Base-by-base conservation (phyloP, 2,113 vertebrate species). In the Grammomys dolichurus region DNA sequence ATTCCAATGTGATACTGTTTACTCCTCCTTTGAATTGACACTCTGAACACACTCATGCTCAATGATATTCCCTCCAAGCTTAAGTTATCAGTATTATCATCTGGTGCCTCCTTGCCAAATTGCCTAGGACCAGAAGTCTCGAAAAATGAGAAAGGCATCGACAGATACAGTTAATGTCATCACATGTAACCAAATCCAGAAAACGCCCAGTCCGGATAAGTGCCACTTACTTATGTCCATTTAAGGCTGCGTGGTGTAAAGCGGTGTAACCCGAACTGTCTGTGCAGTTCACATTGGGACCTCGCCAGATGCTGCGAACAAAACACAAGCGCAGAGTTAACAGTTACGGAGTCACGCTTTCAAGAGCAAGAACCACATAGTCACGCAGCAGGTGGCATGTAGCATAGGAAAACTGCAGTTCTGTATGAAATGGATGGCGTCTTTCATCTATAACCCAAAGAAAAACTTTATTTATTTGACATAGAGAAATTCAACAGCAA, bases 261-360 rank as follows among this genome's bases (percentile, higher is more conserved):
- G 99, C 99, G 92, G 99, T 99, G 98, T 99, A 99, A 97, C 99
- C 99, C 60, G 99, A 99, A 98, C 99, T 99, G 98, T 99, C 99
- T 89, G 99, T 99, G 98, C 99, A 99, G 98, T 99, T 99, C 98
- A 99, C 99, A 93, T 99, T 99, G 98, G 99, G 99, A 96, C 99
- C 99, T 97, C 99, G 98, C 99, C 99, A 99, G 98, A 99, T 99
- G 98, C 99, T 99, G 99, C 54, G 98, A 98, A 98, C 75, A 98
- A 97, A 99, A 95, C 92, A 98, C 81, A 99, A 98, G 96, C 1
- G 0, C 92, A 90, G 85, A 88, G 88, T 98, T 96, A 96, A 88
- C 12, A 10, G 13, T 72, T 65, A 65, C 48, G 70, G 78, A 91
- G 94, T 26, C 9, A 3, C 67, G 86, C 82, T 89, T 87, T 40